phyloP scores from a whole-genome alignment of 2,888 invertebrate genomes.

The Dyspetes luteomarginatus region DNA sequence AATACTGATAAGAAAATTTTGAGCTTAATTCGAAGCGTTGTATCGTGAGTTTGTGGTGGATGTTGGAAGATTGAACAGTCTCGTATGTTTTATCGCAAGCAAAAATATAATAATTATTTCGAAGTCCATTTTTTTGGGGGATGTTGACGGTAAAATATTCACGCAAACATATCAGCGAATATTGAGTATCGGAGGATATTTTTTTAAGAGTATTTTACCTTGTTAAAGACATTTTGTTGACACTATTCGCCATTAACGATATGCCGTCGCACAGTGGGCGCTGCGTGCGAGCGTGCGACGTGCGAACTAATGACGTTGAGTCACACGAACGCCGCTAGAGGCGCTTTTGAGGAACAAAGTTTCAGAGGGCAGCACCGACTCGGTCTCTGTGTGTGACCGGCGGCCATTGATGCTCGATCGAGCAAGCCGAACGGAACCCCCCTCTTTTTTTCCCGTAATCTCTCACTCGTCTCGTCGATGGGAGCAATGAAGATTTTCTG shows the following conservation, averaged over 20 bases:
- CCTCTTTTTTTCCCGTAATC: slow-evolving; percentile 44
- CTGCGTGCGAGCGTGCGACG: too few species aligned
- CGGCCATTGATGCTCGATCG: slow-evolving; percentile 42
- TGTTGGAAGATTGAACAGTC: neutral
- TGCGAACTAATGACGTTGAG: neutral
- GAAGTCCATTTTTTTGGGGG: neutral
- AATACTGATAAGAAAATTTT: neutral
- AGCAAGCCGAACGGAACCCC: slow-evolving; percentile 31
- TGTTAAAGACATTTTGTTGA: slow-evolving; percentile 70
- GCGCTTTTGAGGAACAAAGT: neutral
- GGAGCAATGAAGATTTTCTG: slow-evolving; percentile 59
- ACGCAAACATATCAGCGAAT: neutral
- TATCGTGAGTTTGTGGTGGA: slow-evolving; percentile 5
- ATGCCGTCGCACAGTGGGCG: neutral
- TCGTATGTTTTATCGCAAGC: neutral
- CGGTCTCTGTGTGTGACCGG: neutral
- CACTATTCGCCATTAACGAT: slow-evolving; percentile 40
- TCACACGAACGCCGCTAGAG: neutral
- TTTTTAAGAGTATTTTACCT: slow-evolving; percentile 54
- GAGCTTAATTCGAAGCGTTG: neutral
- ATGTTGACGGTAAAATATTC: neutral
- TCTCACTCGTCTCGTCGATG: slow-evolving; percentile 45
- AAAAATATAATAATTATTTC: neutral
- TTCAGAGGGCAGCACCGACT: neutral
- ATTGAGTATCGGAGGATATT: neutral